Evolutionary conservation across 1,140 invertebrate species (phyloP), one percentile per base, ranked within the genome.

Genomic region (Carcinoscorpius rotundicauda): DNA sequence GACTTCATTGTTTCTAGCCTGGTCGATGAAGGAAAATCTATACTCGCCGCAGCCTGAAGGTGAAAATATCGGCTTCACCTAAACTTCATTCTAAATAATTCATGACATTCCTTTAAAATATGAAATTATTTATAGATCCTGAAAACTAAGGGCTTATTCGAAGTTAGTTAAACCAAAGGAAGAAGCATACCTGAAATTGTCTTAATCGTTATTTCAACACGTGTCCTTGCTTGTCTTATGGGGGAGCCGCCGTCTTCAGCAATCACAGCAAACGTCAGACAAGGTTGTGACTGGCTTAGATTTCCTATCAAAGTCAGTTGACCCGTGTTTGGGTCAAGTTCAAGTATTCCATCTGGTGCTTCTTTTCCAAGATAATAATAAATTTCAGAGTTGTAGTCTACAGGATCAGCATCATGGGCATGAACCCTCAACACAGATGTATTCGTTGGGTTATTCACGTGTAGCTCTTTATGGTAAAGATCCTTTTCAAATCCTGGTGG

Each of bases 191-290:
- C 53, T n/a, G 53, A 55, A 55, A 55, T 55, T 6, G 6, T 55
- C n/a, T 55, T 55, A 6, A 55, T n/a, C 6, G 6, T n/a, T 8
- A 55, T 55, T 6, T 55, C 53, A n/a, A 55, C 53, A 8, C 53
- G 6, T 6, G 53, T 8, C n/a, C 53, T 6, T 55, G 53, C 53
- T n/a, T n/a, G n/a, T 55, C 53, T 55, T 55, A 8, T 3, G 6
- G 53, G 53, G 53, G 53, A 55, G n/a, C 53, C 53, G n/a, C 53
- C 53, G 53, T 55, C 53, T 55, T 55, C 53, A n/a, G 53, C 53
- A 55, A 55, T 8, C 6, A 55, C 53, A 55, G 6, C 53, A 6
- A 55, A 55, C 53, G 3, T 8, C 6, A 55, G 6, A 55, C 6
- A 55, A 6, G 1, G 6, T 55, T 55, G 53, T n/a, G 53, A 8